phyloP scores from a whole-genome alignment of 2,797 vertebrate genomes.

The Megalops cyprinoides region DNA sequence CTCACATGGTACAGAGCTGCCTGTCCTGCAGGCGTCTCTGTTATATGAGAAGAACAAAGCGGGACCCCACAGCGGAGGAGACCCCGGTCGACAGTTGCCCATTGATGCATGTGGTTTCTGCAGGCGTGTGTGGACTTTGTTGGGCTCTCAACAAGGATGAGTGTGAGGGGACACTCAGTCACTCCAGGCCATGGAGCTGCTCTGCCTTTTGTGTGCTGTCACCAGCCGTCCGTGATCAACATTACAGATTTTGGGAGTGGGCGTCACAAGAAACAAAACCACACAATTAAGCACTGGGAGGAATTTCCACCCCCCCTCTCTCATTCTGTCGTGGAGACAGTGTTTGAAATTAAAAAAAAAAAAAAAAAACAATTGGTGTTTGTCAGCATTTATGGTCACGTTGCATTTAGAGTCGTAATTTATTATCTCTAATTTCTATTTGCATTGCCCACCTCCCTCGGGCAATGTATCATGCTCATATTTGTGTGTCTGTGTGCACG shows the following conservation, averaged over 20 bases:
- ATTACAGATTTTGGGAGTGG: no score
- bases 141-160: background rate
- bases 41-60: background rate
- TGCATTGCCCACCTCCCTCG: constrained; percentile 29
- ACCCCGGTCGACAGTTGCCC: background rate
- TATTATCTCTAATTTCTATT: constrained; percentile 46
- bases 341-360: constrained; percentile 34
- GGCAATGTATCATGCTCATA: background rate
- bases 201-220: background rate
- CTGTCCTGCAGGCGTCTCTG: background rate
- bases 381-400: constrained; percentile 35
- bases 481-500: background rate
- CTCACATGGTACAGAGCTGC: background rate
- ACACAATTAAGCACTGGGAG: constrained; percentile 51
- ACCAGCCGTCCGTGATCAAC: background rate
- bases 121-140: background rate
- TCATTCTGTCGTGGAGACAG: background rate
- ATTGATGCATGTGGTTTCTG: background rate
- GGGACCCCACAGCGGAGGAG: background rate
- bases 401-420: constrained; percentile 64
- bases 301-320: background rate
- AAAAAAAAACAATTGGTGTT: constrained; percentile 33
- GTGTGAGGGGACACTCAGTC: background rate
- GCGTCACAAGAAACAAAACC: constrained; percentile 24
- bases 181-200: background rate